These are phyloP conservation scores for Heliconius aoede DNA, from an alignment of 2,888 invertebrate genomes.

Conservation along the genomic window DNA sequence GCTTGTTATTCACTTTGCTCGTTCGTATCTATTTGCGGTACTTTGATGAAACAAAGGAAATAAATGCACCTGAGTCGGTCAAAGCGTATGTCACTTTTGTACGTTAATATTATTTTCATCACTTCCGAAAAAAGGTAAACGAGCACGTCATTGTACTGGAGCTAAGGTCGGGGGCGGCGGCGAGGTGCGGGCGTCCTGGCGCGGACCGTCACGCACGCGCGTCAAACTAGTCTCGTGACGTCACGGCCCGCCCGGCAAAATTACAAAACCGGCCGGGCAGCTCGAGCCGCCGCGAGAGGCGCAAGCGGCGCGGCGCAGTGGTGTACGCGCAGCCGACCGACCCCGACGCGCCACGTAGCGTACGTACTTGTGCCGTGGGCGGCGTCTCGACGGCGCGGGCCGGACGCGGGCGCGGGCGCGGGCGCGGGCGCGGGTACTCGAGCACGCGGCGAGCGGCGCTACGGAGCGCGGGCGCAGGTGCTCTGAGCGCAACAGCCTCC, in stretches of 20 bases:
- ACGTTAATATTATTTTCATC: slow-evolving; percentile 46
- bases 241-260: slow-evolving; percentile 80
- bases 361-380: slow-evolving; percentile 74
- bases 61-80: slow-evolving; percentile 5
- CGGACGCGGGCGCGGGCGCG: slow-evolving; percentile 79
- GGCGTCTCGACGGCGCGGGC: slow-evolving; percentile 78
- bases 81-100: slow-evolving; percentile 32
- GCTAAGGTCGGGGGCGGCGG: slow-evolving; percentile 77
- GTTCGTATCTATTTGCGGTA: neutral
- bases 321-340: slow-evolving; percentile 80
- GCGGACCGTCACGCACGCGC: slow-evolving; percentile 78
- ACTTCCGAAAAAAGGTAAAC: slow-evolving; percentile 59
- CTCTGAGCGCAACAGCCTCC: slow-evolving; percentile 87
- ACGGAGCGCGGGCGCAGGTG: slow-evolving; percentile 87
- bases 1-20: slow-evolving; percentile 37
- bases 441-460: slow-evolving; percentile 83
- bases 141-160: slow-evolving; percentile 78
- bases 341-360: slow-evolving; percentile 77
- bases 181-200: slow-evolving; percentile 74
- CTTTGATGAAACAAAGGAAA: neutral
- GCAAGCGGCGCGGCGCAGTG: slow-evolving; percentile 72
- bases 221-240: slow-evolving; percentile 83
- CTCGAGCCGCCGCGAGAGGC: slow-evolving; percentile 55
- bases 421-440: slow-evolving; percentile 84
- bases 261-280: slow-evolving; percentile 80